Evolutionary conservation across 2,888 invertebrate genomes (phyloP), one percentile per base, ranked within the genome.

Genomic region (Drosophila lacicola): DNA sequence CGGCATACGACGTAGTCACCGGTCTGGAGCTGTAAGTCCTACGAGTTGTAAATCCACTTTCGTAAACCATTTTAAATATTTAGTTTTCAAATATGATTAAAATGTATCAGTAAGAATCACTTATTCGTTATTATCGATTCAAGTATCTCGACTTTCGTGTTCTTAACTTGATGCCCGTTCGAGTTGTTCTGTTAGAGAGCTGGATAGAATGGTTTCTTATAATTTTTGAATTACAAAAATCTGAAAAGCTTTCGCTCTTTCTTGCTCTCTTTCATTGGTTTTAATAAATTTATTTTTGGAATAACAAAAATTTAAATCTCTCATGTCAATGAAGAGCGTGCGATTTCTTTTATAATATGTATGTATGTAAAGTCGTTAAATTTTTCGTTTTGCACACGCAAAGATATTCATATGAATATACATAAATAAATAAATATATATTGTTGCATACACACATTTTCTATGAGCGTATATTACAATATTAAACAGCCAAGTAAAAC

Each of bases 11-110:
- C 88, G 95, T 94, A 76, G 94, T 92, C 78, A 94, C 93, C 70
- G 95, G 95, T 93, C 96, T 93, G 66, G 90, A 84, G 93, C 95
- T 94, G 92, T 95, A 96, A 82, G 96, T 96, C 93, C 97, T 95
- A 93, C 97, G 96, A 93, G 96, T 96, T 91, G 97, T 97, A 93
- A 96, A 97, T 94, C 97, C 97, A 94, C 96, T 96, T 94, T 97
- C 96, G 96, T 97, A 97, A 94, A 97, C 97, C 97, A 97, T 97
- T 93, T 94, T 95, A 62, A 67, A 63, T 42, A 33, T 37, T 63
- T 25, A 25, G 21, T 50, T n/a, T 60, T 41, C 36, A 37, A 57
- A 54, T 76, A 45, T 56, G 62, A 46, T 66, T 63, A 62, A 61
- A 55, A 70, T 74, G 37, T 53, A 47, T 53, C 55, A 72, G 50